Base-by-base conservation (phyloP, 2,797 vertebrate species). In the Arnoldichthys spilopterus region DNA sequence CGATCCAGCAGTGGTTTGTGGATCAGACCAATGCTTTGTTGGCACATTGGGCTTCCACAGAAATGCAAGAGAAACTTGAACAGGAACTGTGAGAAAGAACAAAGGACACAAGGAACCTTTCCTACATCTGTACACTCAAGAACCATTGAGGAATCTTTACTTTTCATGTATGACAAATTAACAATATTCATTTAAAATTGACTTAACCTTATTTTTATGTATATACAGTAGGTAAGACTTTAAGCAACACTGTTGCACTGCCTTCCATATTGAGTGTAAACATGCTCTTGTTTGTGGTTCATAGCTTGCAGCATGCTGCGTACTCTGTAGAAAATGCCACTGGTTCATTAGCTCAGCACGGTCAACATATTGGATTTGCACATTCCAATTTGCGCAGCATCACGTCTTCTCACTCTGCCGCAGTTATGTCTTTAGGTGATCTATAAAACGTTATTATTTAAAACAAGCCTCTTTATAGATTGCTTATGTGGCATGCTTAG, bases 401-500 rank as follows among this genome's bases (percentile, higher is more conserved):
- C 73, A 51, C 24, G 67, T 77, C 40, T 85, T 85, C 82, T 79
- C 51, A 82, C 87, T 85, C 80, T 85, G 82, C 84, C 85, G 83
- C 86, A 77, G 84, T 91, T 91, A 90, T 90, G 91, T 92, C 88
- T 92, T 93, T 89, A 93, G 90, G 88, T 91, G 90, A 93, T 93
- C 92, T 92, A 92, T 93, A 92, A 92, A 93, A 91, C 86, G 90
- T 91, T 94, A 93, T 94, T 93, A 93, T 94, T 94, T 93, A 92
- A 94, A 93, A 92, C 91, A 93, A 92, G 91, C 20, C 83, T 86
- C 88, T 91, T 92, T 93, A 93, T 92, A 87, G 91, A 93, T 93
- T 92, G 88, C 89, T 90, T 92, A 92, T 83, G 85, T 89, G 86
- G 86, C 87, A 91, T 92, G 90, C 88, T 93, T 94, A 92, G 88